Evolutionary conservation across 1,140 invertebrate genomes (phyloP).

Genomic region (Solenopsis invicta): DNA sequence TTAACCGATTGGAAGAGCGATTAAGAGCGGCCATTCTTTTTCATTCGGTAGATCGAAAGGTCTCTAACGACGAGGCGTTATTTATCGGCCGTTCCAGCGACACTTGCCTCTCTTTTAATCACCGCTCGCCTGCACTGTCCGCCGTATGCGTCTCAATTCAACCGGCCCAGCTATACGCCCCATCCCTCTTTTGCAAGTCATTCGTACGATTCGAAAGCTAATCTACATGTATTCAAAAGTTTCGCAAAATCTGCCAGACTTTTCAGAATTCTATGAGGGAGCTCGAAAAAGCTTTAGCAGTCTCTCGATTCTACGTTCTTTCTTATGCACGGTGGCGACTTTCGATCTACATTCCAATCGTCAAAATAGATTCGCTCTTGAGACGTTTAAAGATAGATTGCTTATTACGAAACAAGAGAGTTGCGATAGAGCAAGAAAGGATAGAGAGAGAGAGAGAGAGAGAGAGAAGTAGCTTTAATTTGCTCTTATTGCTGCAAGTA

Average conservation of each 20-base stretch:
- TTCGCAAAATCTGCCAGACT: constrained; percentile 17
- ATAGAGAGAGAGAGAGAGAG: constrained; percentile 50
- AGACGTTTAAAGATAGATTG: not conserved
- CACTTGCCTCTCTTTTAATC: constrained; percentile 71
- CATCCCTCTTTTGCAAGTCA: not conserved
- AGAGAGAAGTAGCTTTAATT: constrained; percentile 66
- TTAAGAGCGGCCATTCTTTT: constrained; percentile 75
- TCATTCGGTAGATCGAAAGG: constrained; percentile 73
- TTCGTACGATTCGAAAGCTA: not conserved
- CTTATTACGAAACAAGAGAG: constrained; percentile 30
- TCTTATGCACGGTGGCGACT: not conserved
- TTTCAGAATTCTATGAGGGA: not conserved
- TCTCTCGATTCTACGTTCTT: not conserved
- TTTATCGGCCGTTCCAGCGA: constrained; percentile 68
- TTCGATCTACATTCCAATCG: constrained; percentile 18
- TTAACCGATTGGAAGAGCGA: constrained; percentile 77
- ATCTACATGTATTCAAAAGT: not conserved
- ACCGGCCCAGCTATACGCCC: not conserved
- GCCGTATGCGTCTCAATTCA: constrained; percentile 33
- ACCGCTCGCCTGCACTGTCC: constrained; percentile 14
- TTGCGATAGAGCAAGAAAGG: not conserved
- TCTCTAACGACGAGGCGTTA: constrained; percentile 71
- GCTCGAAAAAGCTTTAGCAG: not conserved
- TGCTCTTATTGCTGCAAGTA: constrained; percentile 66
- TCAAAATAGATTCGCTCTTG: constrained; percentile 27